Conservation (phyloP, 37 sponge, comb jelly and placozoan species). For the Bolinopsis microptera region DNA sequence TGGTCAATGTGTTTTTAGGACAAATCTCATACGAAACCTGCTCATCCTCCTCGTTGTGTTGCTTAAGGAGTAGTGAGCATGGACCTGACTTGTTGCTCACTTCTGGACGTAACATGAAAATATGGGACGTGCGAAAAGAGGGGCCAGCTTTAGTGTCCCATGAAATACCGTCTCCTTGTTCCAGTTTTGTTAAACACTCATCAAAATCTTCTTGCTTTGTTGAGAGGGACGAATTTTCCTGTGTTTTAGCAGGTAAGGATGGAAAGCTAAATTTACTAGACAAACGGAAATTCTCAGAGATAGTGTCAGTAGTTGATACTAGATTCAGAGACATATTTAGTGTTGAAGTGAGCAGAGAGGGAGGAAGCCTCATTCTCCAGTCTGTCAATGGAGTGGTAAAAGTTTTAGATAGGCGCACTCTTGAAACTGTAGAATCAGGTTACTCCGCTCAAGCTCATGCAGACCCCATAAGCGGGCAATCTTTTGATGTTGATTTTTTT, state of each 20-base stretch:
- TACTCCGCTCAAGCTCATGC: neutral
- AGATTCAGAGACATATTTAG: constrained; percentile 50
- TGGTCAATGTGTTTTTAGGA: neutral
- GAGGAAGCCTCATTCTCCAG: neutral
- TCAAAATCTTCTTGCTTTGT: neutral
- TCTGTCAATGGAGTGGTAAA: constrained; percentile 20
- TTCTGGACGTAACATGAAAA: neutral
- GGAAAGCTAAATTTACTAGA: neutral
- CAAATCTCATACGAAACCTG: neutral
- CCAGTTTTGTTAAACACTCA: neutral
- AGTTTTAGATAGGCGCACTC: neutral
- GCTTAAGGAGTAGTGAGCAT: neutral
- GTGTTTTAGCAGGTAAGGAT: neutral
- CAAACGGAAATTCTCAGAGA: neutral
- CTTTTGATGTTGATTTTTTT: neutral
- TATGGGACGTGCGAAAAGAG: constrained; percentile 39
- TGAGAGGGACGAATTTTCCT: neutral
- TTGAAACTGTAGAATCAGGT: neutral
- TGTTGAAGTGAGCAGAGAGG: neutral
- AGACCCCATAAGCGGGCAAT: neutral
- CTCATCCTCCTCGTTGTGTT: neutral
- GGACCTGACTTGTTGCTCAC: neutral
- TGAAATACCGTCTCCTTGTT: neutral
- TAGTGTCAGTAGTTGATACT: neutral
- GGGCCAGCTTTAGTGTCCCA: neutral